Base-by-base conservation (phyloP, 2,113 vertebrate species). In the Pycnonotus jocosus region DNA sequence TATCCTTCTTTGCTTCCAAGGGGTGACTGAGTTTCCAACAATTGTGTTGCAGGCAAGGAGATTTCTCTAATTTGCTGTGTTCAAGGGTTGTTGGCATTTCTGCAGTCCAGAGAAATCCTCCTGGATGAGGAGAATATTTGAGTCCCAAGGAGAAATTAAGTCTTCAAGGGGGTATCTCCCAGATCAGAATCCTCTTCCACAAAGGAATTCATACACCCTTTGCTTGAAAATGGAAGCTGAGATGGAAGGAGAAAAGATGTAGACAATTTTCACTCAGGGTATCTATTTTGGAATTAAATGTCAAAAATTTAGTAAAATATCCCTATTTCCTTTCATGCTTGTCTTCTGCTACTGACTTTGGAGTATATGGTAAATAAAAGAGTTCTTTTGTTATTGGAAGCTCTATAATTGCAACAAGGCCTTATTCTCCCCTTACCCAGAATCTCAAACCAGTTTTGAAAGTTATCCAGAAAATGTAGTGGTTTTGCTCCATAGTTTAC, bases 181-280 rank as follows among this genome's bases (percentile, higher is more conserved):
- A 66, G 12, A 66, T 42, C 2, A 2, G 12, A 21, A 51, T 20
- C 5, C 3, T 54, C 20, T 81, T 88, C 13, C 19, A 16, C 6
- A 9, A 72, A 7, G 11, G 28, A 74, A 88, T 73, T 38, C 1
- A 3, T 10, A 6, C 1, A 40, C 1, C 9, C 2, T 68, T 81
- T 40, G 4, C 9, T 25, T 69, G 23, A 60, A 17, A 84, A 86
- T 7, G 6, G 40, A 91, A 62, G 7, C 3, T 37, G 21, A 76
- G 14, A 30, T 35, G 8, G 30, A 58, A 10, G 6, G 13, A 79
- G 4, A 0, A 66, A 66, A 37, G 23, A 35, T 13, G 4, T 23
- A 18, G 15, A 45, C 5, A 28, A 13, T 15, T 45, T 12, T 57
- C 25, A 44, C 14, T 20, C 3, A 5, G 4, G 1, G 2, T 19